phyloP scores from a whole-genome alignment of 2,888 invertebrate genomes.

The Macaria liturata region DNA sequence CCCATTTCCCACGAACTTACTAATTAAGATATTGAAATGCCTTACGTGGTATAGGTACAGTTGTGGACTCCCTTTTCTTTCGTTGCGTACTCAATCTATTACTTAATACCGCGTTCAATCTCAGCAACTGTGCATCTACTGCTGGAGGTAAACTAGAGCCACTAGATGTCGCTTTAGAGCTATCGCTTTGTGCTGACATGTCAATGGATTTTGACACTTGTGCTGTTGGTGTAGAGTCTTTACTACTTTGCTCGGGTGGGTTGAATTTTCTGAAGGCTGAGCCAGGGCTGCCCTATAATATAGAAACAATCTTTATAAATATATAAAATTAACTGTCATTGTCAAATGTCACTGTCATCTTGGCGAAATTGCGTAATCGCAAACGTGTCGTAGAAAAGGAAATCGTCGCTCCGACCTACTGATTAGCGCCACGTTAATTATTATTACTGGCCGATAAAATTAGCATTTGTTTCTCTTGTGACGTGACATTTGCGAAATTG shows the following conservation, averaged over 20 bases:
- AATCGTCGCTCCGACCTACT: no score
- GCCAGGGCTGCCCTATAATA: conserved; percentile 39
- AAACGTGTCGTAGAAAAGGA: no score
- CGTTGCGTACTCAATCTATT: conserved; percentile 57
- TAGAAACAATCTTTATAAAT: not conserved
- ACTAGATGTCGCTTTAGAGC: conserved; percentile 38
- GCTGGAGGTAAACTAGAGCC: conserved; percentile 39
- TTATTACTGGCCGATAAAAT: no score
- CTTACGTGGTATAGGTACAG: conserved; percentile 44
- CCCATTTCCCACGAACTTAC: no score
- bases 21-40: no score
- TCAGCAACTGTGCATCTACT: conserved; percentile 75
- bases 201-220: conserved; percentile 18
- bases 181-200: conserved; percentile 25
- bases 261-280: conserved; percentile 26
- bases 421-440: no score
- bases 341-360: no score
- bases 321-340: no score
- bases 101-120: conserved; percentile 75
- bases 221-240: not conserved
- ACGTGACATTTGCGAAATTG: no score
- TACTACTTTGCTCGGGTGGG: conserved; percentile 1
- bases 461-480: no score
- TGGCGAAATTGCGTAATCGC: no score
- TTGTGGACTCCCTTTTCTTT: conserved; percentile 53